Conservation (phyloP, 2,797 vertebrate species). For the Decapterus maruadsi region DNA sequence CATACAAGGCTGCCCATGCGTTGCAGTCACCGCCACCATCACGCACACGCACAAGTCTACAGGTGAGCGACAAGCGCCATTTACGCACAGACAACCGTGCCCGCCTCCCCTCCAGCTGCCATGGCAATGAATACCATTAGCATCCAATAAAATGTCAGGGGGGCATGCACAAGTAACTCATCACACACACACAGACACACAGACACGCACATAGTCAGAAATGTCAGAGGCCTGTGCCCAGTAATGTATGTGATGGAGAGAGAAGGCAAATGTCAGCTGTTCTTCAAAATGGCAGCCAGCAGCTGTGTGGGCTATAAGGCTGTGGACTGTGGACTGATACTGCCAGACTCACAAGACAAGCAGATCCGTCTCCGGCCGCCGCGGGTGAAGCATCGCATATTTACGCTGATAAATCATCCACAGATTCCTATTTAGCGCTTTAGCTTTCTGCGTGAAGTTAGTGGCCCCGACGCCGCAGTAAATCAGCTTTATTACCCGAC, state of each 20-base stretch:
- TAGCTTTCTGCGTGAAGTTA: not conserved
- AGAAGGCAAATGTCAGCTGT: conserved; percentile 84
- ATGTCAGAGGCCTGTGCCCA: conserved; percentile 82
- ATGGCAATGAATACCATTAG: conserved; percentile 81
- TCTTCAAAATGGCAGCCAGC: conserved; percentile 82
- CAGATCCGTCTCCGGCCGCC: conserved; percentile 19
- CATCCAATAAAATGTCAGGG: conserved; percentile 83
- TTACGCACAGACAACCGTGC: conserved; percentile 63
- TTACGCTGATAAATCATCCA: conserved; percentile 14
- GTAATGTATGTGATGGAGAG: conserved; percentile 81
- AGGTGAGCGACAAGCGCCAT: conserved; percentile 78
- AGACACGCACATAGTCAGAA: conserved; percentile 64
- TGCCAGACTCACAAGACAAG: conserved; percentile 46
- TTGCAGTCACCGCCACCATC: conserved; percentile 27
- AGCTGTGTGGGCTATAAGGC: conserved; percentile 60
- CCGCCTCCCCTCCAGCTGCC: conserved; percentile 69
- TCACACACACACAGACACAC: conserved; percentile 49
- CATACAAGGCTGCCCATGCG: conserved; percentile 16
- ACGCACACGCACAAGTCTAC: conserved; percentile 43
- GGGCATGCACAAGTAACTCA: conserved; percentile 75
- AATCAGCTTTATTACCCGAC: not conserved
- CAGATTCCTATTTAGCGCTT: not conserved
- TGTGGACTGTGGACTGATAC: conserved; percentile 52
- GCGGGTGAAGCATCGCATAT: conserved; percentile 7
- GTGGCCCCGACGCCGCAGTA: not conserved